These are phyloP conservation scores for Lacanobia wlatinum DNA, from an alignment of 2,888 invertebrate species.

Conservation along the genomic window DNA sequence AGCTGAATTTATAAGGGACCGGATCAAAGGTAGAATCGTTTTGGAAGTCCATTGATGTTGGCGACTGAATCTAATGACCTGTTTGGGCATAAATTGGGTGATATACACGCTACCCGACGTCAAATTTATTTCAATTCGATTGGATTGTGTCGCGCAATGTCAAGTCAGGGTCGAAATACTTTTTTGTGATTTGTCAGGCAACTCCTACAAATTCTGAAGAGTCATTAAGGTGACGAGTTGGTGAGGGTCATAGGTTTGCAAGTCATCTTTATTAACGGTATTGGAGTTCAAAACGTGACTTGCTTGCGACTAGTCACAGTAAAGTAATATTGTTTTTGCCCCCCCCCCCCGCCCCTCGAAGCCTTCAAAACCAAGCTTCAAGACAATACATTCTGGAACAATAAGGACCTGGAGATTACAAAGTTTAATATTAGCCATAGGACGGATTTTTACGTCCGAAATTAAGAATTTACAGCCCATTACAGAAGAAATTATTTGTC, in stretches of 20 bases:
- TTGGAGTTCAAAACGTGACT: constrained; percentile 33
- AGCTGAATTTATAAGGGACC: constrained; percentile 65
- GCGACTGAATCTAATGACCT: constrained; percentile 60
- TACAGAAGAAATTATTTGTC: constrained; percentile 52
- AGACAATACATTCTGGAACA: constrained; percentile 38
- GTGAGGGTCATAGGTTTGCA: constrained; percentile 35
- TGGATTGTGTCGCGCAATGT: constrained; percentile 42
- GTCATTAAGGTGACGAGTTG: constrained; percentile 41
- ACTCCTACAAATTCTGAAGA: constrained; percentile 18
- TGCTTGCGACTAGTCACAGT: constrained; percentile 10
- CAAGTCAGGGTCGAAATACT: constrained; percentile 52
- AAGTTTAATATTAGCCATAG: constrained; percentile 33
- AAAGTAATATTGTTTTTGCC: constrained; percentile 11
- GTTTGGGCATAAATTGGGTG: constrained; percentile 61
- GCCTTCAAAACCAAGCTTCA: constrained; percentile 3
- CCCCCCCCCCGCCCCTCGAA: not conserved
- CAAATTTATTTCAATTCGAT: constrained; percentile 48
- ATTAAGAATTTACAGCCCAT: constrained; percentile 48
- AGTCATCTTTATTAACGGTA: constrained; percentile 44
- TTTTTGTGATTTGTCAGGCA: constrained; percentile 49
- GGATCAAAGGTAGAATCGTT: constrained; percentile 66
- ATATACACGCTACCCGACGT: constrained; percentile 46
- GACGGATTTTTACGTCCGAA: constrained; percentile 31
- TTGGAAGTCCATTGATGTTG: constrained; percentile 58
- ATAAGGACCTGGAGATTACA: constrained; percentile 29